phyloP scores from a whole-genome alignment of 2,888 invertebrate species.

The Apamea epomidion region DNA sequence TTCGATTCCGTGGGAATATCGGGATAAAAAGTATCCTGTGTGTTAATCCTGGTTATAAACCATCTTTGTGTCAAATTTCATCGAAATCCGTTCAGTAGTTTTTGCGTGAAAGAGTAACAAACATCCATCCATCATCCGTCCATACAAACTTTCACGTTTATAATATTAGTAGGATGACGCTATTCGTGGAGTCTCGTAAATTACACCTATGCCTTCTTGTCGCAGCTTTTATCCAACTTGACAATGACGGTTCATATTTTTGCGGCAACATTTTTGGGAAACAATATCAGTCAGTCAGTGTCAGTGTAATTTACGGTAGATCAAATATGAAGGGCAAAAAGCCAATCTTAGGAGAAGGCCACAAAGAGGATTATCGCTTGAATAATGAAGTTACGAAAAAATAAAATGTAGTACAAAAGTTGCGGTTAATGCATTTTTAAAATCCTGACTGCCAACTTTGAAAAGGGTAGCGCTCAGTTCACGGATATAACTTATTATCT shows the following conservation, averaged over 20 bases:
- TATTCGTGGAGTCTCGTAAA: background rate
- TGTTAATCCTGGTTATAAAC: no score
- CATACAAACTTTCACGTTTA: no score
- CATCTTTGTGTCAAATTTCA: no score
- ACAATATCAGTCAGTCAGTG: background rate
- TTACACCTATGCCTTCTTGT: background rate
- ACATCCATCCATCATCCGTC: no score
- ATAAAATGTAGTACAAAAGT: background rate
- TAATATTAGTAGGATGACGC: no score
- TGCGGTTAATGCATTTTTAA: conserved; percentile 38
- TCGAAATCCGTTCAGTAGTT: no score
- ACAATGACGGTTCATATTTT: background rate
- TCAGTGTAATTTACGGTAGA: background rate
- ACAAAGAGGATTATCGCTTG: conserved; percentile 1
- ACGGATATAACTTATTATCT: conserved; percentile 34
- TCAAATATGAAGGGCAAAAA: background rate
- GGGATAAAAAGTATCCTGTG: no score
- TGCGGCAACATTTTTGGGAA: background rate
- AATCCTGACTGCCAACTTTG: conserved; percentile 43
- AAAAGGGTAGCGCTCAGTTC: conserved; percentile 47
- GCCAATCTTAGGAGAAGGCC: background rate
- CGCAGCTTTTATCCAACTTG: background rate
- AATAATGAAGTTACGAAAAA: conserved; percentile 10
- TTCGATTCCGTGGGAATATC: no score
- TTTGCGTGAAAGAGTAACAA: no score